Conservation (phyloP, 2,888 invertebrate species). For the Melangyna quadrimaculata region DNA sequence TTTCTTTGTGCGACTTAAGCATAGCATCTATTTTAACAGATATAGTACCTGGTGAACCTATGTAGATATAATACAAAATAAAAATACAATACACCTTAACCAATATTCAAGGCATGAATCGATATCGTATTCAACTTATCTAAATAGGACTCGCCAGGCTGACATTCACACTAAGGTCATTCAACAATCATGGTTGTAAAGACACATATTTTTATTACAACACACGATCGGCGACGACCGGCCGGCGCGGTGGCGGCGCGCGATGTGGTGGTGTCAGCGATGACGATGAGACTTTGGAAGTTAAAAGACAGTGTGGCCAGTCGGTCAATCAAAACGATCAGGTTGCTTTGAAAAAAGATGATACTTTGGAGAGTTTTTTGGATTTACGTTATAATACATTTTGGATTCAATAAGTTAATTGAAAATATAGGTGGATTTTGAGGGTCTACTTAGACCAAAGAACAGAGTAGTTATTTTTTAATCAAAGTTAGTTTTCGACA, state of each 20-base stretch:
- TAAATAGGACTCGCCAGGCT: constrained; percentile 63
- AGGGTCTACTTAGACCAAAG: too few relatives aligned
- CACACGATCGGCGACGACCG: constrained; percentile 48
- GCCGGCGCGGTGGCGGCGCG: background rate
- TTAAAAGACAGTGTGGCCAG: background rate
- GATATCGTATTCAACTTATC: constrained; percentile 68
- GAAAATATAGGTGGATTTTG: too few relatives aligned
- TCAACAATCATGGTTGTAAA: constrained; percentile 10
- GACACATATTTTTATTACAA: constrained; percentile 51
- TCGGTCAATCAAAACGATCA: background rate
- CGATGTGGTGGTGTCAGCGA: background rate
- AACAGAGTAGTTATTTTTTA: too few relatives aligned
- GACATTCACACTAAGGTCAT: constrained; percentile 71
- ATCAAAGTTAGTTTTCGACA: too few relatives aligned
- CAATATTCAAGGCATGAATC: constrained; percentile 65
- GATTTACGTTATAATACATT: too few relatives aligned
- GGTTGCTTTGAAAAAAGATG: too few relatives aligned
- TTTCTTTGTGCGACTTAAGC: background rate
- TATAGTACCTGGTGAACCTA: background rate
- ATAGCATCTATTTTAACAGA: background rate
- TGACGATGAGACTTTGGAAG: background rate
- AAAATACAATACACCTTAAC: constrained; percentile 13
- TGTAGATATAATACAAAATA: background rate
- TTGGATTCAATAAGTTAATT: too few relatives aligned
- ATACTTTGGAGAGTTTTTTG: too few relatives aligned